Conservation (phyloP, 2,888 invertebrate species). For the Sussaba pulchella region DNA sequence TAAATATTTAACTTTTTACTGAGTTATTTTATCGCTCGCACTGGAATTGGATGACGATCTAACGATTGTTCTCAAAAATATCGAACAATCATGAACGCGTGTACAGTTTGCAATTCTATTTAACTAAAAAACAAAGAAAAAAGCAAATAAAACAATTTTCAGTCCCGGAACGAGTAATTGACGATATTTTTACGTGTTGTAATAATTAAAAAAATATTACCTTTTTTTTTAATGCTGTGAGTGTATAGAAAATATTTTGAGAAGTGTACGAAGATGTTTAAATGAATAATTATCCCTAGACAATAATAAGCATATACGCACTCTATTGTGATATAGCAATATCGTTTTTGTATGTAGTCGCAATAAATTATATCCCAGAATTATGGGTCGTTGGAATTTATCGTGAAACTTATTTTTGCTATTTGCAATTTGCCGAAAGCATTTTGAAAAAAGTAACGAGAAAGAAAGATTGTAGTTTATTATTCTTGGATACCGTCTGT, state of each 20-base stretch:
- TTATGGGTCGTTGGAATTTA: neutral
- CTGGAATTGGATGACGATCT: constrained; percentile 13
- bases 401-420: neutral
- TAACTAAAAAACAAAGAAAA: constrained; percentile 10
- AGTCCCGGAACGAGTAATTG: constrained; percentile 30
- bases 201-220: constrained; percentile 37
- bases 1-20: constrained; percentile 55
- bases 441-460: no score
- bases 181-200: constrained; percentile 29
- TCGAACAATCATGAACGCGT: constrained; percentile 36
- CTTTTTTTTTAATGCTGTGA: constrained; percentile 60
- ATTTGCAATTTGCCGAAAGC: no score
- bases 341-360: constrained; percentile 66
- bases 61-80: constrained; percentile 33
- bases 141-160: no score
- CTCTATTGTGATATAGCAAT: constrained; percentile 68
- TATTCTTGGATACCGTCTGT: no score
- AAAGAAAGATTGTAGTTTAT: no score
- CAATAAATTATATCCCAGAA: constrained; percentile 61
- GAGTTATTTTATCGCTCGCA: constrained; percentile 12
- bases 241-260: constrained; percentile 34
- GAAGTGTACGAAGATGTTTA: constrained; percentile 52
- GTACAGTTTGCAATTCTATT: constrained; percentile 41
- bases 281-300: constrained; percentile 47
- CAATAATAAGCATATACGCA: constrained; percentile 56